These are phyloP conservation scores for Aurelia coerulea DNA, from an alignment of 30 jellyfish, hydroid and myxozoan genomes.

Conservation along the genomic window DNA sequence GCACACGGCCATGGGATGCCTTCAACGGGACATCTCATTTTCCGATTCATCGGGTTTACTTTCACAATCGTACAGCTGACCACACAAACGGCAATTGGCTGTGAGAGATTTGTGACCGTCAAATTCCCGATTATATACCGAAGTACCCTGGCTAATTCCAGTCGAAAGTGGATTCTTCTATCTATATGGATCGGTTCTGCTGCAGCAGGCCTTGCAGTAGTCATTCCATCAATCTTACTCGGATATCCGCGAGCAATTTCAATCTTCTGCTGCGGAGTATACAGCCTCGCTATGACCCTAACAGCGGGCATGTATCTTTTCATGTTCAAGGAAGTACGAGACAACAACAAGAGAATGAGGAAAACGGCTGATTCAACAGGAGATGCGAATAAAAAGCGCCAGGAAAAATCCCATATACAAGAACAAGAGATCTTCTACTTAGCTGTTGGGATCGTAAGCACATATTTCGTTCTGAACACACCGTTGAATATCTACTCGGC, in stretches of 20 bases:
- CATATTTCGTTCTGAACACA: slow-evolving; percentile 16
- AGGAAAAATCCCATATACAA: background rate
- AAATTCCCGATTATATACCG: slow-evolving; percentile 12
- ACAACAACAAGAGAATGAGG: background rate
- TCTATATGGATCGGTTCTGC: slow-evolving; percentile 6
- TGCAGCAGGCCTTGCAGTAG: background rate
- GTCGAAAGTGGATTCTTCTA: background rate
- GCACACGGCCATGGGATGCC: background rate
- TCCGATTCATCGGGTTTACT: slow-evolving; percentile 4
- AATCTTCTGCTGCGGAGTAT: background rate
- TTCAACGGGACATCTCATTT: background rate
- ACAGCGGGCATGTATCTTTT: slow-evolving; percentile 3
- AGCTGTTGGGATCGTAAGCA: slow-evolving; percentile 5
- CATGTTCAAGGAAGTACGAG: background rate
- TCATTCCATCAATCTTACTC: background rate
- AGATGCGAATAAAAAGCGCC: background rate
- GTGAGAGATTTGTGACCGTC: slow-evolving; percentile 13
- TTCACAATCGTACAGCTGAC: background rate
- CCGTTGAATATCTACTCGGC: slow-evolving; percentile 8
- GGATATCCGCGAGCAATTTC: slow-evolving; percentile 11
- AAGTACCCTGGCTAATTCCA: background rate
- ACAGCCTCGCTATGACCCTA: slow-evolving; percentile 1
- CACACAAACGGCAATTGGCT: slow-evolving; percentile 16
- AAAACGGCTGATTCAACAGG: background rate
- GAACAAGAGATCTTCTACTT: background rate